phyloP scores from a whole-genome alignment of 1,140 invertebrate genomes.

The Heterodera schachtii region DNA sequence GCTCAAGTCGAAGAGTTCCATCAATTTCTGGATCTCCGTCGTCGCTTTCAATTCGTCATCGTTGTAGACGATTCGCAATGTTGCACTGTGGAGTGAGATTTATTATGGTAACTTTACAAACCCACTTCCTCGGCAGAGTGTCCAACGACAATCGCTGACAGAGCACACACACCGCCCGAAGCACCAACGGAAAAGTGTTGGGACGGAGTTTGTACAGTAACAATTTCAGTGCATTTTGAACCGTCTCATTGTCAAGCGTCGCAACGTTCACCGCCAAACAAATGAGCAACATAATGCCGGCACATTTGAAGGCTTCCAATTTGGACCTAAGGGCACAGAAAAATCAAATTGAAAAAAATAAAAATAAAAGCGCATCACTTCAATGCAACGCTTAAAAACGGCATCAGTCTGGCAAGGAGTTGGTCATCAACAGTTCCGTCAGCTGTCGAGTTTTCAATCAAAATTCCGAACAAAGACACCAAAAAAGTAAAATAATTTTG shows the following conservation, averaged over 20 bases:
- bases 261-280: slow-evolving; percentile 34
- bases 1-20: slow-evolving; percentile 11
- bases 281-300: slow-evolving; percentile 34
- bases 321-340: slow-evolving; percentile 4
- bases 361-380: slow-evolving; percentile 30
- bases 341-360: not conserved
- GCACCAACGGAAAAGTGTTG: not conserved
- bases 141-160: slow-evolving; percentile 20
- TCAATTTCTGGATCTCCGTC: slow-evolving; percentile 10
- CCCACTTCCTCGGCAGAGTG: slow-evolving; percentile 17
- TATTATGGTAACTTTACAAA: not conserved
- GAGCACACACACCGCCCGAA: slow-evolving; percentile 21
- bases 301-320: slow-evolving; percentile 32
- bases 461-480: slow-evolving; percentile 29
- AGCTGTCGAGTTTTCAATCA: slow-evolving; percentile 41
- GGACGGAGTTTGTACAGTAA: slow-evolving; percentile 15
- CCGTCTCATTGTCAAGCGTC: slow-evolving; percentile 29
- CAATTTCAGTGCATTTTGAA: slow-evolving; percentile 33
- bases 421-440: slow-evolving; percentile 30
- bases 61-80: slow-evolving; percentile 6
- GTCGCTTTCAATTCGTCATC: slow-evolving; percentile 5
- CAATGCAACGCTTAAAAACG: slow-evolving; percentile 45
- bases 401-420: slow-evolving; percentile 44
- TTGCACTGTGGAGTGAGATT: slow-evolving; percentile 7
- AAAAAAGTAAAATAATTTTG: slow-evolving; percentile 50